A percentile compares a stretch with the other conserved stretches of the same genome.
These are phyloP conservation scores for Peromyscus nudipes DNA, from an alignment of 2,797 vertebrate species.

Conservation along the genomic window DNA sequence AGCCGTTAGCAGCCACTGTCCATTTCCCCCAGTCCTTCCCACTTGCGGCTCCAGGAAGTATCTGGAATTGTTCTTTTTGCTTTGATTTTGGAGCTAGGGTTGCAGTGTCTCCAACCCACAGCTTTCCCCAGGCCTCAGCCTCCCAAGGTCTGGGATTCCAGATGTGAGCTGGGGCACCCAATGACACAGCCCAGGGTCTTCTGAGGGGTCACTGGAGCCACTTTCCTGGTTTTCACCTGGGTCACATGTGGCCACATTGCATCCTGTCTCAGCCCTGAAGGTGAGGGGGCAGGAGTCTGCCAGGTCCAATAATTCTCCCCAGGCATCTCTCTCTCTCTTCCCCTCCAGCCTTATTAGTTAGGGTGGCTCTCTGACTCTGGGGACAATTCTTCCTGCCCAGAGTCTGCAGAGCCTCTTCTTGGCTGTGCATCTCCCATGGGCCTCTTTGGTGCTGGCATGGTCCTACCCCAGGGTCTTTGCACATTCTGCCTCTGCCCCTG, in stretches of 20 bases:
- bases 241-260: not conserved
- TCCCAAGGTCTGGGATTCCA: not conserved
- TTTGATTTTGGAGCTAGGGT: not conserved
- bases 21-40: not conserved
- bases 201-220: not conserved
- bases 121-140: not conserved
- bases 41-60: not conserved
- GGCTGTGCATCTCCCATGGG: not conserved
- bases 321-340: not conserved
- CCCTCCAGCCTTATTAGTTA: not conserved
- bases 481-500: not conserved
- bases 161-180: not conserved
- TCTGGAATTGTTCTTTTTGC: not conserved
- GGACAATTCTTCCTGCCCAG: rapidly evolving
- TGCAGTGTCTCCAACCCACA: not conserved
- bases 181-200: not conserved
- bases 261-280: not conserved
- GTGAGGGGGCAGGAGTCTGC: not conserved
- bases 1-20: not conserved
- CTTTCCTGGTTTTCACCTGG: not conserved
- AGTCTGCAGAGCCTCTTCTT: not conserved
- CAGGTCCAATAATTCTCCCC: not conserved
- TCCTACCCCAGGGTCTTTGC: conserved; percentile 38
- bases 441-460: not conserved
- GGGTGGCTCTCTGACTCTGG: not conserved